phyloP scores from a whole-genome alignment of 2,888 invertebrate genomes.

The Morpho helenor region DNA sequence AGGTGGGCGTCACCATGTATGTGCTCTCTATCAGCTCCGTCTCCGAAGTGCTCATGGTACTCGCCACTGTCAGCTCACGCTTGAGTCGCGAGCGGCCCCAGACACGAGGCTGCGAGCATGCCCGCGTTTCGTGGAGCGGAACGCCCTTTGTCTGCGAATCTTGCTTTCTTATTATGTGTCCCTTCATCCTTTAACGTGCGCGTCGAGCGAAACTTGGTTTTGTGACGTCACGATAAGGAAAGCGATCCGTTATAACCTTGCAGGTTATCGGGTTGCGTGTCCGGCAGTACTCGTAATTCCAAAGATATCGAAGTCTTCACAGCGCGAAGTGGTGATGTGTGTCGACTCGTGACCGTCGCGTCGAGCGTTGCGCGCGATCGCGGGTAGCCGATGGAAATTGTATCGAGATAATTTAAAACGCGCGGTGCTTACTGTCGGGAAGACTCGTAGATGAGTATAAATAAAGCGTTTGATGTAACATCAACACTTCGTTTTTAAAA shows the following conservation, averaged over 20 bases:
- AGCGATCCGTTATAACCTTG: conserved; percentile 60
- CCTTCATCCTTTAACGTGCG: conserved; percentile 21
- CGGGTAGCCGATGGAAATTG: too few species aligned
- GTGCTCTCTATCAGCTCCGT: conserved; percentile 98
- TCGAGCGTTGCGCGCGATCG: not conserved
- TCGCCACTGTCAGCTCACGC: conserved; percentile 87
- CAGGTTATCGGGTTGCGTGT: conserved; percentile 65
- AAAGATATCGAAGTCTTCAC: conserved; percentile 52
- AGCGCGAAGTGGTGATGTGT: conserved; percentile 49
- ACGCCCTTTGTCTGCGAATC: conserved; percentile 65
- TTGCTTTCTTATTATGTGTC: conserved; percentile 72
- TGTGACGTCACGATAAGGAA: conserved; percentile 66
- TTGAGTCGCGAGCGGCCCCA: conserved; percentile 71
- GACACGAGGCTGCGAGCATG: conserved; percentile 79
- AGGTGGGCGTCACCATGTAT: conserved; percentile 98
- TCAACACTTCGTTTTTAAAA: conserved; percentile 24
- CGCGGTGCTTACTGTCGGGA: not conserved
- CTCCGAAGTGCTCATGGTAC: conserved; percentile 99
- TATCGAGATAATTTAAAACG: too few species aligned
- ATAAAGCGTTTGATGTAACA: conserved; percentile 3
- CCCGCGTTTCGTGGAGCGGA: conserved; percentile 72
- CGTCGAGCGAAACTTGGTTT: conserved; percentile 25
- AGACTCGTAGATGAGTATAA: not conserved
- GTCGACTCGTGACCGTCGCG: conserved; percentile 13
- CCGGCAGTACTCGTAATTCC: conserved; percentile 76